phyloP scores from a whole-genome alignment of 2,113 vertebrate genomes.

The Chroicocephalus ridibundus region DNA sequence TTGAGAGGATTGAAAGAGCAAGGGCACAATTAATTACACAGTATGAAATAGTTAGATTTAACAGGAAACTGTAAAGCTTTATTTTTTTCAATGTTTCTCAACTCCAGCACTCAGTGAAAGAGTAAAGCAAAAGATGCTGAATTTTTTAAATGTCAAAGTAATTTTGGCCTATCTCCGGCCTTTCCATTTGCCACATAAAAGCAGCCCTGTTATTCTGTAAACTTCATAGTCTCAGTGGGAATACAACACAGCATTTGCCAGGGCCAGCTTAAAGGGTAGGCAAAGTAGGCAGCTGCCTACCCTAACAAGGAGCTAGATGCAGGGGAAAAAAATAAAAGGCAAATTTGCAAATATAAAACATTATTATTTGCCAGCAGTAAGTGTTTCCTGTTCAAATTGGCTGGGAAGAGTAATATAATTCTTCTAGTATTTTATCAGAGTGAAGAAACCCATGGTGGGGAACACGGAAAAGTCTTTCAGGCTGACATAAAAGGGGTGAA shows the following conservation, averaged over 20 bases:
- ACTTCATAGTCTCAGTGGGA: conserved; percentile 5
- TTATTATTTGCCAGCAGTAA: not conserved
- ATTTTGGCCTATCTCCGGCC: not conserved
- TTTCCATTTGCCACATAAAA: conserved; percentile 32
- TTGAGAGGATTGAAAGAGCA: conserved; percentile 28
- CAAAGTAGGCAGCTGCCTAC: not conserved
- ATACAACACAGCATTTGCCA: not conserved
- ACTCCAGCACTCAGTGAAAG: not conserved
- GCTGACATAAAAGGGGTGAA: not conserved
- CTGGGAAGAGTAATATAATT: not conserved
- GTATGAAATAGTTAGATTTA: conserved; percentile 36
- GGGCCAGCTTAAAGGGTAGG: not conserved
- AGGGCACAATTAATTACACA: conserved; percentile 41
- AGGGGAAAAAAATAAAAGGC: not conserved
- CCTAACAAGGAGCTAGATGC: not conserved
- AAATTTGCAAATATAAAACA: not conserved
- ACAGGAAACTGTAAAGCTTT: conserved; percentile 13
- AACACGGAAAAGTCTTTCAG: not conserved
- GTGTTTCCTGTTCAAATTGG: not conserved
- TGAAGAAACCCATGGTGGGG: not conserved
- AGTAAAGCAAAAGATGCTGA: not conserved
- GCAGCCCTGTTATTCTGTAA: conserved; percentile 27
- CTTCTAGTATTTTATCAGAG: not conserved
- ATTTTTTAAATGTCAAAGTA: conserved; percentile 43
- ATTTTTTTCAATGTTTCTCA: conserved; percentile 36